phyloP scores from a whole-genome alignment of 2,797 vertebrate species.

The Brachyrhaphis roseni region DNA sequence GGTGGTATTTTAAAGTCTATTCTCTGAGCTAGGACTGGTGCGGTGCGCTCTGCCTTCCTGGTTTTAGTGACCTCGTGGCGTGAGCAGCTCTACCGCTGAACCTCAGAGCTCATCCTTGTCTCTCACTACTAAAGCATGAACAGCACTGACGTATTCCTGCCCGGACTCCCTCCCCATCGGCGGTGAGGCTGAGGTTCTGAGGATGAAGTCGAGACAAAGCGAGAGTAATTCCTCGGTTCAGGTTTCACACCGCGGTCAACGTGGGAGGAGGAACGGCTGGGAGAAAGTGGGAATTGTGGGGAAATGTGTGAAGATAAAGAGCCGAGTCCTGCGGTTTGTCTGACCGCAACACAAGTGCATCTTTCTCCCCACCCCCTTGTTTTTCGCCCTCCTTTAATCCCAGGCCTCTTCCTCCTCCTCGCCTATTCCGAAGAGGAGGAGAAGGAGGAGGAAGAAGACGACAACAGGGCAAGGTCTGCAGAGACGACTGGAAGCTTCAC shows the following conservation, averaged over 20 bases:
- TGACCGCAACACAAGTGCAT: constrained; percentile 66
- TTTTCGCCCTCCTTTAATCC: constrained; percentile 62
- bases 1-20: background rate
- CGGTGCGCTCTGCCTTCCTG: background rate
- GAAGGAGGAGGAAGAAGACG: constrained; percentile 26
- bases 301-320: constrained; percentile 70
- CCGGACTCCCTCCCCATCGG: constrained; percentile 56
- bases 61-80: background rate
- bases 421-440: constrained; percentile 35
- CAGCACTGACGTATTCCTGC: constrained; percentile 58
- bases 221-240: constrained; percentile 79
- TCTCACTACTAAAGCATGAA: constrained; percentile 65
- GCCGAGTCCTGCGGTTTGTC: constrained; percentile 70
- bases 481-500: constrained; percentile 58
- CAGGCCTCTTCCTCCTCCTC: constrained; percentile 34
- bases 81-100: constrained; percentile 16
- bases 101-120: constrained; percentile 40
- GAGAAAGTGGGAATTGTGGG: constrained; percentile 71
- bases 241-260: constrained; percentile 79
- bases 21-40: background rate
- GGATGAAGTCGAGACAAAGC: constrained; percentile 34
- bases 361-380: constrained; percentile 57
- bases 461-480: constrained; percentile 54
- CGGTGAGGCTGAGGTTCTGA: constrained; percentile 19
- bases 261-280: constrained; percentile 61